Evolutionary conservation across 2,113 vertebrate species (phyloP).

Genomic region (Eonycteris spelaea): DNA sequence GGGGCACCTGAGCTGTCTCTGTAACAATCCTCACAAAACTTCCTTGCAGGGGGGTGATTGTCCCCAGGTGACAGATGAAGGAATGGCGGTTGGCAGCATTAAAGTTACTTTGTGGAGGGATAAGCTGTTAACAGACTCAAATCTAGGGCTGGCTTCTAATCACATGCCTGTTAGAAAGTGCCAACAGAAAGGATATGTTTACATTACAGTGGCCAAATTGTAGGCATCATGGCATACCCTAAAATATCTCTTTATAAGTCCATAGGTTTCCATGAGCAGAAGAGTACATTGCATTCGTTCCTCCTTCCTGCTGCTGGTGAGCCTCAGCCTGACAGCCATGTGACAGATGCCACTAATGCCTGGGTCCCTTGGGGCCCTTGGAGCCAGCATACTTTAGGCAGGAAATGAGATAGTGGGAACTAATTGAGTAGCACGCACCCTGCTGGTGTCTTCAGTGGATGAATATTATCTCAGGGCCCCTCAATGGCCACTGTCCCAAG

Average conservation of each 20-base stretch:
- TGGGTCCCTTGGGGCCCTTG: not conserved
- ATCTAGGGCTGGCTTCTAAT: not conserved
- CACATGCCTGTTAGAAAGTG: not conserved
- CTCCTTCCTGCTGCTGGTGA: not conserved
- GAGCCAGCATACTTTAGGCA: accelerated
- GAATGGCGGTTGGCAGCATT: not conserved
- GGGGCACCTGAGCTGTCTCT: not conserved
- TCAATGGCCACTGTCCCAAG: not conserved
- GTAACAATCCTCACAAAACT: no score
- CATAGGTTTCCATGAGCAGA: not conserved
- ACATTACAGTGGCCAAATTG: not conserved
- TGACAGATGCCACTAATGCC: not conserved
- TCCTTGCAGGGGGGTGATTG: accelerated
- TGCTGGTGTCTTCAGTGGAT: not conserved
- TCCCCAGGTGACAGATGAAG: not conserved
- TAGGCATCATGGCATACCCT: accelerated
- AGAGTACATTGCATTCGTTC: accelerated
- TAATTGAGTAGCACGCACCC: accelerated
- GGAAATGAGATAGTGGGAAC: not conserved
- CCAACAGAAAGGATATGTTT: no score
- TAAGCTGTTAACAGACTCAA: not conserved
- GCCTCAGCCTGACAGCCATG: not conserved
- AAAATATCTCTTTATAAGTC: not conserved
- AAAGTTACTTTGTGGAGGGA: not conserved
- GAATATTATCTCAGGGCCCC: accelerated